Evolutionary conservation across 2,888 invertebrate genomes (phyloP), one percentile per base, ranked within the genome.

Genomic region (Cephonodes hylas): DNA sequence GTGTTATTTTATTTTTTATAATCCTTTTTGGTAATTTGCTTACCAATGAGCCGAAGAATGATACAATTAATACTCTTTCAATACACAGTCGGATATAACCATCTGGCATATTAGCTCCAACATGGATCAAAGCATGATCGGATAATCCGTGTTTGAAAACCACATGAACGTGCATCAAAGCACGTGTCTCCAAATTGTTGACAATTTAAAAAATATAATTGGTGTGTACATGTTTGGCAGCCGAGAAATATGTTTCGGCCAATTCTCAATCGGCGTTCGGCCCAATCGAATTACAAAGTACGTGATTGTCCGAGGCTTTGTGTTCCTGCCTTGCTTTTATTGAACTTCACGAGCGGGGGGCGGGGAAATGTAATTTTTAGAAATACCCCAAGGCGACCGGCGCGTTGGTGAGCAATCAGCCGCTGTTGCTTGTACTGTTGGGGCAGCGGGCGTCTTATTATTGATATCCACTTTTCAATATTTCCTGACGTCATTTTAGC

Each of bases 201-300:
- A 31, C 27, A 18, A 18, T 18, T 46, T 23, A 18, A 48, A 60
- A 60, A 38, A 13, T 23, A 38, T 60, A 53, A 31, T 53, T 53
- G 27, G 27, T 27, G 23, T 44, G 73, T 75, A 74, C 86, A 85
- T 84, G 83, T 81, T 84, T 84, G 84, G 84, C 85, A 80, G 80
- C 81, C 79, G 77, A 84, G 83, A 88, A 89, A 88, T 85, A 86
- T 86, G 80, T 85, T 84, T 84, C 77, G 79, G 87, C 86, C 87
- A 85, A 87, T 76, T 86, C 83, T 81, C 87, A 89, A 88, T 89
- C 84, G 87, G 77, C 83, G 83, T 79, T 77, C 81, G 74, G 77
- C 72, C 69, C 85, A 90, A 91, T 91, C 84, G 85, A 89, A 89
- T 91, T 90, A 91, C 83, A 80, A 80, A 80, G 76, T 84, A 88